Evolutionary conservation across 2,797 vertebrate species (phyloP).

Genomic region (Fistularia commersonii): DNA sequence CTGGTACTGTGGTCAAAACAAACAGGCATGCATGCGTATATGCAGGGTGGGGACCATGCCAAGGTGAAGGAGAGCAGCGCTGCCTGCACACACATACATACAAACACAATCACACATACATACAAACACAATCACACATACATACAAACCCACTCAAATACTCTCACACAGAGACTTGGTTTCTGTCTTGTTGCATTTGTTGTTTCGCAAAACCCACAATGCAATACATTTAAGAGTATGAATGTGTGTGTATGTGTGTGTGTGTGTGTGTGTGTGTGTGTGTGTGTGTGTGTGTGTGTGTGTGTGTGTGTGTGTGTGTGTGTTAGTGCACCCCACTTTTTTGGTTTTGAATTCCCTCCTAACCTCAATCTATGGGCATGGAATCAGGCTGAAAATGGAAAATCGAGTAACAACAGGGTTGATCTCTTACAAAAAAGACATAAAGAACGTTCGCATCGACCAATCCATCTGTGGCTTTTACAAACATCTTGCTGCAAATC

Average conservation of each 20-base stretch:
- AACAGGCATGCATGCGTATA: constrained; percentile 12
- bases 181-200: constrained; percentile 16
- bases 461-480: constrained; percentile 18
- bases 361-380: neutral
- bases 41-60: constrained; percentile 17
- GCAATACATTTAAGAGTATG: constrained; percentile 22
- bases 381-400: constrained; percentile 39
- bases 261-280: neutral
- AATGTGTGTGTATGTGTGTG: constrained; percentile 7
- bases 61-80: constrained; percentile 13
- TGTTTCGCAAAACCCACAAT: constrained; percentile 11
- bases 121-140: constrained; percentile 22
- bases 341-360: no score
- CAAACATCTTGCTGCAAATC: constrained; percentile 37
- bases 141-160: constrained; percentile 16
- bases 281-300: no score
- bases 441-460: constrained; percentile 10
- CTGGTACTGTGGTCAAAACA: constrained; percentile 31
- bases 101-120: constrained; percentile 18
- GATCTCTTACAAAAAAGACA: constrained; percentile 27
- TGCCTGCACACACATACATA: constrained; percentile 18
- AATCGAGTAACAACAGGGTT: constrained; percentile 40
- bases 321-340: no score
- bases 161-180: constrained; percentile 34
- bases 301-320: no score